phyloP scores from a whole-genome alignment of 1,140 invertebrate genomes.

The Plutomurus gul region DNA sequence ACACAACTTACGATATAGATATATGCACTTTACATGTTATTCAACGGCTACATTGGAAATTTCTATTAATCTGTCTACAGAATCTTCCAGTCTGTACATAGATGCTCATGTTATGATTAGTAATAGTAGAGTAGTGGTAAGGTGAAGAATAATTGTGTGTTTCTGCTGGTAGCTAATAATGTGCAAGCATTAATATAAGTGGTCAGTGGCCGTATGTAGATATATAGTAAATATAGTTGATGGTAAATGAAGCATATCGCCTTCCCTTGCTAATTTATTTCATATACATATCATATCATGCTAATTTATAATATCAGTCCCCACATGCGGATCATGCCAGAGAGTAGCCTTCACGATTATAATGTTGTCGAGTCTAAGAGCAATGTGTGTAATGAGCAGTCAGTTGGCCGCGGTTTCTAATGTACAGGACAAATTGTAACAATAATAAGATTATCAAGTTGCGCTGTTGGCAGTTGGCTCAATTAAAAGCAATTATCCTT shows the following conservation, averaged over 20 bases:
- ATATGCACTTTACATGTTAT: not conserved
- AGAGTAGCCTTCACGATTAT: no score
- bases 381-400: no score
- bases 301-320: not conserved
- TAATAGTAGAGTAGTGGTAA: no score
- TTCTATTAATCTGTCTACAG: conserved; percentile 20
- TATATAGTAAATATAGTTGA: no score
- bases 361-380: no score
- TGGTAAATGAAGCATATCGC: not conserved
- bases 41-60: not conserved
- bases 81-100: not conserved
- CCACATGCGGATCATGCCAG: not conserved
- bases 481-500: conserved; percentile 25
- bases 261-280: conserved; percentile 11
- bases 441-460: conserved; percentile 12
- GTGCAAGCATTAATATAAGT: no score
- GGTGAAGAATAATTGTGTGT: no score
- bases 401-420: no score
- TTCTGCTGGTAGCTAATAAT: no score
- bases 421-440: conserved; percentile 11
- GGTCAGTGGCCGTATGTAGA: not conserved
- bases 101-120: no score
- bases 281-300: not conserved
- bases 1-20: no score
- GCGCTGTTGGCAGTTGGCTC: conserved; percentile 24